phyloP scores from a whole-genome alignment of 2,888 invertebrate species.

The Diabrotica balteata region DNA sequence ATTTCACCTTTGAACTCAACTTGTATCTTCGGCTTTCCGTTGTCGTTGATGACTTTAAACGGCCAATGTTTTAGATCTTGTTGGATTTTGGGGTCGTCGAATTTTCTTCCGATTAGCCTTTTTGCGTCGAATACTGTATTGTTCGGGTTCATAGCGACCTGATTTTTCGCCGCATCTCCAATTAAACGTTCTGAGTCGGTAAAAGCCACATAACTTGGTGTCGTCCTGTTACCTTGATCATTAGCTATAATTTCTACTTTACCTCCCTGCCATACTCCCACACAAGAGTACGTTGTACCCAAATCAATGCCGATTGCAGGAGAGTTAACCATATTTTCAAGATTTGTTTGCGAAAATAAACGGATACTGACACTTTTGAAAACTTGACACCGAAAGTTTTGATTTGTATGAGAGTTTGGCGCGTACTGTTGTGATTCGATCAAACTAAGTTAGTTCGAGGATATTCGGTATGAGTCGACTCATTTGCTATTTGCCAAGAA shows the following conservation, averaged over 20 bases:
- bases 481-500: background rate
- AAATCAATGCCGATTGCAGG: constrained; percentile 65
- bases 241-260: constrained; percentile 88
- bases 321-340: constrained; percentile 42
- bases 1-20: constrained; percentile 71
- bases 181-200: constrained; percentile 73
- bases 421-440: constrained; percentile 33
- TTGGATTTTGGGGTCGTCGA: constrained; percentile 77
- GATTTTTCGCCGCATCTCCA: constrained; percentile 75
- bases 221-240: constrained; percentile 88
- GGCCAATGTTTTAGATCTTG: constrained; percentile 86
- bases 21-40: constrained; percentile 72
- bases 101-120: constrained; percentile 81
- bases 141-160: constrained; percentile 75
- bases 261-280: constrained; percentile 81
- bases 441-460: background rate
- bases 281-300: constrained; percentile 86
- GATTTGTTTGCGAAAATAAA: constrained; percentile 13
- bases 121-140: constrained; percentile 77
- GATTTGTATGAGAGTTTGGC: constrained; percentile 34
- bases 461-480: background rate
- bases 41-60: constrained; percentile 73
- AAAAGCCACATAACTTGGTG: constrained; percentile 82
- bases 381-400: constrained; percentile 19
- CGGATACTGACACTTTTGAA: constrained; percentile 17